Conservation (phyloP, 2,113 vertebrate genomes). For the Cheirogaleus medius region DNA sequence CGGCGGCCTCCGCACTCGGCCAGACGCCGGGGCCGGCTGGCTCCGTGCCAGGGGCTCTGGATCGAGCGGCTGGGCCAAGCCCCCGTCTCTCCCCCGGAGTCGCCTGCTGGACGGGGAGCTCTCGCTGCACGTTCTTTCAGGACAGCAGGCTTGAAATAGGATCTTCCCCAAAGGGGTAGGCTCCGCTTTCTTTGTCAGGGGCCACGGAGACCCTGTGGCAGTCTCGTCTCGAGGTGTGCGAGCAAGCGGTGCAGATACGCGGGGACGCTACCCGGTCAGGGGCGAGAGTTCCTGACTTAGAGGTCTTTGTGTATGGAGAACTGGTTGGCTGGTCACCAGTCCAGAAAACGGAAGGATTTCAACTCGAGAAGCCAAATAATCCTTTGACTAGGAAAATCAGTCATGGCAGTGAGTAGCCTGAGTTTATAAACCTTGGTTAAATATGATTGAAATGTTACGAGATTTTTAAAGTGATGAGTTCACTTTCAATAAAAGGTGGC, state of each 20-base stretch:
- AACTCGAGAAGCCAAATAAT: background rate
- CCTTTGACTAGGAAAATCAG: background rate
- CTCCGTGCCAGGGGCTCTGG: background rate
- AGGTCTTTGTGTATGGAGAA: background rate
- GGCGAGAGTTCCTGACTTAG: background rate
- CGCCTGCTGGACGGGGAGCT: background rate
- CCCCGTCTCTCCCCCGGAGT: background rate
- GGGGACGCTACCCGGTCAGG: background rate
- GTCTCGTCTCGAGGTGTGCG: background rate
- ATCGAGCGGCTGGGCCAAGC: rapidly evolving
- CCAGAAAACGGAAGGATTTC: background rate
- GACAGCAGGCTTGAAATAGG: background rate
- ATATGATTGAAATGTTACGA: background rate
- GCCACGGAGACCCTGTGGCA: background rate
- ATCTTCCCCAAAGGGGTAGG: background rate
- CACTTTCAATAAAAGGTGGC: background rate
- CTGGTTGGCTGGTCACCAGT: background rate
- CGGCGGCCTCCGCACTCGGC: background rate
- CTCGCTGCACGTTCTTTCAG: background rate
- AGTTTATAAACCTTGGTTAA: background rate
- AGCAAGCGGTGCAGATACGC: background rate
- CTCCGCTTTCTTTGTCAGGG: background rate
- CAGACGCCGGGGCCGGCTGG: background rate
- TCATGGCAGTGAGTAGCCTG: background rate
- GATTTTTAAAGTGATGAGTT: background rate